Base-by-base conservation (phyloP, 92 coral and sea anemone genomes). In the Zoanthus sociatus region DNA sequence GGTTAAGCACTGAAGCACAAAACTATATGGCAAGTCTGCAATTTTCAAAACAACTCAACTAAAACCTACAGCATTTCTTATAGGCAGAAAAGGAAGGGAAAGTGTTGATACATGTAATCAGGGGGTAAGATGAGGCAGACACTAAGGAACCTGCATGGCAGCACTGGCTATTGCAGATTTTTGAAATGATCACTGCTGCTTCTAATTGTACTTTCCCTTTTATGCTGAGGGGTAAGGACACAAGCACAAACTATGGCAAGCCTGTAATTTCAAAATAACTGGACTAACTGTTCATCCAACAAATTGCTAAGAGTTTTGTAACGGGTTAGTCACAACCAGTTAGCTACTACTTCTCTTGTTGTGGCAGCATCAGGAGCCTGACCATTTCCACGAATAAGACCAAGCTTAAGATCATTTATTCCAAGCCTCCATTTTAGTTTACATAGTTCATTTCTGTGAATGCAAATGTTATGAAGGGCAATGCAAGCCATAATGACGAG, bases 391-490 rank as follows among this genome's bases (percentile, higher is more conserved):
- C 76, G 75, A 63, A 67, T 88, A 8, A 79, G 76, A 73, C 55
- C 42, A 60, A n/a, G n/a, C n/a, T n/a, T n/a, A n/a, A 79, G 91
- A 42, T 79, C 87, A 63, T 76, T 67, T 47, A 89, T 79, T 13
- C 84, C 85, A 32, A 89, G 86, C 33, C 92, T 75, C 92, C 89
- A 84, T 75, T 85, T 89, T 6, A 73, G 89, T 44, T 89, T 89
- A 53, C 92, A 89, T 15, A 86, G 89, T 14, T 89, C 89, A 84
- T 83, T 77, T 73, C 55, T 89, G 15, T 63, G 37, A 84, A 89
- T 84, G 76, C 89, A 89, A 37, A 89, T 76, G 82, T 84, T 89
- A 45, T 89, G 92, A 12, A 89, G 77, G 9, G 69, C 31, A 42
- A 89, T 89, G 46, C 92, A 89, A 31, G 73, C 78, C 92, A 89